Evolutionary conservation across 1,140 invertebrate species (phyloP), one percentile per base, ranked within the genome.

Genomic region (Neuroterus valhalla): DNA sequence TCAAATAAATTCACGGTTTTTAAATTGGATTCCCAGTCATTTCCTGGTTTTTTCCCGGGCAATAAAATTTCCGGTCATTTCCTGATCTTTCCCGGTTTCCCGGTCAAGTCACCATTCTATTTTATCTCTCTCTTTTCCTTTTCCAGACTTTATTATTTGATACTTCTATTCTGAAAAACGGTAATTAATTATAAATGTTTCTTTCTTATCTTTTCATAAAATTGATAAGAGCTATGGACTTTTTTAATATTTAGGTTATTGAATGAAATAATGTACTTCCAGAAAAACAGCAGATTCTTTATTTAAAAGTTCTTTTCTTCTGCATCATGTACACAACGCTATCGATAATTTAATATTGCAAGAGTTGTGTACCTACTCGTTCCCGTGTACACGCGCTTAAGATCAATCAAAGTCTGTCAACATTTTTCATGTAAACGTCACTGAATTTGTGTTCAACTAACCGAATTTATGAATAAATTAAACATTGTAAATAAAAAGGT

Each of bases 331-430:
- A 62, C n/a, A 62, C 31, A 62, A 62, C 21, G 23, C 55, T 62
- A 62, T 62, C 55, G n/a, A 62, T 75, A 46, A 74, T 71, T 23
- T 26, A 66, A 70, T 66, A 66, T 21, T 23, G 19, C 21, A 4
- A 62, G 11, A 31, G 68, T 71, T 46, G 62, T 69, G 71, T 70
- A 74, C 74, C 55, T 67, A 19, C 17, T 62, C 12, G 46, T 72
- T 38, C 38, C 66, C 43, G 44, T 62, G 26, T 70, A 73, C 71
- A 78, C 71, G 70, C 76, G 70, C 50, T 71, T 70, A 68, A 77
- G 72, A 81, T 81, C 77, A 77, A 81, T 81, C 68, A 78, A 44
- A 21, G 70, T 75, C 75, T 72, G 76, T 77, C 79, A 81, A 72
- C 74, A 71, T 78, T 78, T 76, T 69, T 69, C 74, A 70, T 73